Percentiles rank a stretch among this genome's conserved stretches.
Evolutionary conservation across 1,140 invertebrate genomes (phyloP).

Genomic region (Listronotus bonariensis): DNA sequence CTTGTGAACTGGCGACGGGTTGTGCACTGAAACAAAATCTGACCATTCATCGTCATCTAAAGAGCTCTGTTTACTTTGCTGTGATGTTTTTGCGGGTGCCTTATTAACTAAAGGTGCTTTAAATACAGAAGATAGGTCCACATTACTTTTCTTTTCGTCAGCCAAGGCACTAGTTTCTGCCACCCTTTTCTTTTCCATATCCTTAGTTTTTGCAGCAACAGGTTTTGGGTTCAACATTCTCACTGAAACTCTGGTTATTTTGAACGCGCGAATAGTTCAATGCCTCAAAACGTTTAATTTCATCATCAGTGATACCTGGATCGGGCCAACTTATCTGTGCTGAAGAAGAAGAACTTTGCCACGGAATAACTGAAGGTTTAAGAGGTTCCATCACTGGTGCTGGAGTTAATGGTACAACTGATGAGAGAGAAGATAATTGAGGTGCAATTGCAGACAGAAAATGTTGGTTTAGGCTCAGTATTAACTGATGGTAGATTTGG

Average conservation of each 20-base stretch:
- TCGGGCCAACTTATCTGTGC: constrained; percentile 66
- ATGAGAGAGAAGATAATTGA: neutral
- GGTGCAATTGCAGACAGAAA: neutral
- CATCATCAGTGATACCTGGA: constrained; percentile 67
- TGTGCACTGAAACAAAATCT: constrained; percentile 50
- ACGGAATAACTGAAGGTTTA: constrained; percentile 37
- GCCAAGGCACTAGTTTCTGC: constrained; percentile 1
- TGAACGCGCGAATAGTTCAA: constrained; percentile 40
- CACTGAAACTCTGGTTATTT: constrained; percentile 1
- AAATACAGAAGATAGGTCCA: neutral
- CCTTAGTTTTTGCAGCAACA: neutral
- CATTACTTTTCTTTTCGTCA: neutral
- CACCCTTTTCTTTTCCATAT: constrained; percentile 12
- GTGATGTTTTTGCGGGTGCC: neutral
- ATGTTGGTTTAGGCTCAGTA: neutral
- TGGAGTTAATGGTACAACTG: constrained; percentile 6
- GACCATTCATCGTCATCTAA: constrained; percentile 54
- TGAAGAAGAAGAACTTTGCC: neutral
- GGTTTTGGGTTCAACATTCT: neutral
- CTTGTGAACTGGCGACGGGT: constrained; percentile 36
- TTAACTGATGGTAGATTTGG: neutral
- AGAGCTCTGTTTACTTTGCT: constrained; percentile 1
- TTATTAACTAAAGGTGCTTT: neutral
- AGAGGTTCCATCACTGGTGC: constrained; percentile 38
- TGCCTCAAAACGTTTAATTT: constrained; percentile 55